A percentile compares a stretch with the other conserved stretches of the same genome.
Conservation (phyloP, 35 echinoderm and acorn worm genomes). For the Hemicentrotus pulcherrimus region DNA sequence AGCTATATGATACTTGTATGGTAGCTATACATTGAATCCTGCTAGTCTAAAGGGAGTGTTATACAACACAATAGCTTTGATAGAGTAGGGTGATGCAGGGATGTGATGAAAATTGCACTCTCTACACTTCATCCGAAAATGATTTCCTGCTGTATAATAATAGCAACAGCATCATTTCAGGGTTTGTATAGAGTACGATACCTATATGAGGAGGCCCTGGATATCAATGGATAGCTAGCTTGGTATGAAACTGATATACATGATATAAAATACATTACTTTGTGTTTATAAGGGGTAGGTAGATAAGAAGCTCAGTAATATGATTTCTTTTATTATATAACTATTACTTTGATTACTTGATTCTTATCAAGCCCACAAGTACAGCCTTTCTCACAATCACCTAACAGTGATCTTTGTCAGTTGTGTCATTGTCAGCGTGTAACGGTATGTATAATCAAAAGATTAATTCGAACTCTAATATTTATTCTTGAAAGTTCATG, state of each 20-base stretch:
- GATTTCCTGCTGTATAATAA: neutral
- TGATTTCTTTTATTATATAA: neutral
- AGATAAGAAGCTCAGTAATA: neutral
- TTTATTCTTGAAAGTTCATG: neutral
- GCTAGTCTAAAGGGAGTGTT: too few relatives aligned
- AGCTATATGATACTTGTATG: too few relatives aligned
- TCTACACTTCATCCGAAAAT: slow-evolving; percentile 1
- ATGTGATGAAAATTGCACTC: neutral
- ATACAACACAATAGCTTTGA: neutral
- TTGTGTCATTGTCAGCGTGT: too few relatives aligned
- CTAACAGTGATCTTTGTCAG: too few relatives aligned
- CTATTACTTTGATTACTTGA: too few relatives aligned
- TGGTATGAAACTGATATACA: neutral
- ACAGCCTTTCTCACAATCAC: too few relatives aligned
- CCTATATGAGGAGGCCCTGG: neutral
- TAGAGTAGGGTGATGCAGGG: neutral
- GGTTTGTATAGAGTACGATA: neutral
- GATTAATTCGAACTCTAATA: neutral
- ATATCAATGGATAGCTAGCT: neutral
- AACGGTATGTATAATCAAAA: neutral
- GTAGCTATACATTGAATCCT: too few relatives aligned
- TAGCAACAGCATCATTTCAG: neutral
- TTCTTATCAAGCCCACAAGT: too few relatives aligned
- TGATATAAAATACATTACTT: neutral
- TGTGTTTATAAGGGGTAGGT: neutral